A percentile compares a stretch with the other conserved stretches of the same genome.
Conservation (phyloP, 2,888 invertebrate species). For the Andrena trimmerana region DNA sequence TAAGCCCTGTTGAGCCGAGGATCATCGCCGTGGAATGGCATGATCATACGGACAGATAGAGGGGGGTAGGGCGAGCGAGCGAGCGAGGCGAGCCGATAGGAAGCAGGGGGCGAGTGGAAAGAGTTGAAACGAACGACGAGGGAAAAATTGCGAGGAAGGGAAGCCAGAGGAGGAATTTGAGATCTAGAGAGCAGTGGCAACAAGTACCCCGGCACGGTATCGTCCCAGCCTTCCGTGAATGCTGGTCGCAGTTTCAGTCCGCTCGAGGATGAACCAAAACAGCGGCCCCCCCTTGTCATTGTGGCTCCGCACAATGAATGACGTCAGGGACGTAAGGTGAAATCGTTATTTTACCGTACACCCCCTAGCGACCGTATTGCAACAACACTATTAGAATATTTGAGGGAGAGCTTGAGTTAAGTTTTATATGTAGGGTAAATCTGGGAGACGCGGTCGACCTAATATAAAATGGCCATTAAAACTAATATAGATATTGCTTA, state of each 20-base stretch:
- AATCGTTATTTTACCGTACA: conserved; percentile 16
- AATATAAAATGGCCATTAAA: too few species aligned
- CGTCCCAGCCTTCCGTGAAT: conserved; percentile 63
- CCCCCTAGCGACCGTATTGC: conserved; percentile 14
- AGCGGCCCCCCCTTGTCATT: conserved; percentile 31
- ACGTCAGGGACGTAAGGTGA: conserved; percentile 36
- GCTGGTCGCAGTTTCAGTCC: conserved; percentile 42
- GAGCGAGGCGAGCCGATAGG: conserved; percentile 59
- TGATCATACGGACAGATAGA: conserved; percentile 77
- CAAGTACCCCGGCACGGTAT: conserved; percentile 60
- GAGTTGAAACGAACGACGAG: conserved; percentile 63
- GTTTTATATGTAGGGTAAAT: too few species aligned
- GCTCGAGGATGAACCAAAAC: conserved; percentile 48
- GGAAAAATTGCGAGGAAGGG: conserved; percentile 47
- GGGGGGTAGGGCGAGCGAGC: conserved; percentile 56
- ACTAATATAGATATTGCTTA: too few species aligned
- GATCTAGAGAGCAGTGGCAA: conserved; percentile 56
- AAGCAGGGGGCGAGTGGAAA: conserved; percentile 54
- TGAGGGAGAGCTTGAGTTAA: neutral
- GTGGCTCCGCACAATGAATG: conserved; percentile 44
- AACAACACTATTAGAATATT: conserved; percentile 14
- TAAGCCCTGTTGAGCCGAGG: conserved; percentile 77
- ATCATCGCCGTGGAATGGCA: conserved; percentile 80
- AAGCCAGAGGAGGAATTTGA: conserved; percentile 40
- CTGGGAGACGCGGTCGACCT: too few species aligned